Percentiles rank a stretch among this genome's conserved stretches.
Conservation (phyloP, 2,113 vertebrate species). For the Litocranius walleri region DNA sequence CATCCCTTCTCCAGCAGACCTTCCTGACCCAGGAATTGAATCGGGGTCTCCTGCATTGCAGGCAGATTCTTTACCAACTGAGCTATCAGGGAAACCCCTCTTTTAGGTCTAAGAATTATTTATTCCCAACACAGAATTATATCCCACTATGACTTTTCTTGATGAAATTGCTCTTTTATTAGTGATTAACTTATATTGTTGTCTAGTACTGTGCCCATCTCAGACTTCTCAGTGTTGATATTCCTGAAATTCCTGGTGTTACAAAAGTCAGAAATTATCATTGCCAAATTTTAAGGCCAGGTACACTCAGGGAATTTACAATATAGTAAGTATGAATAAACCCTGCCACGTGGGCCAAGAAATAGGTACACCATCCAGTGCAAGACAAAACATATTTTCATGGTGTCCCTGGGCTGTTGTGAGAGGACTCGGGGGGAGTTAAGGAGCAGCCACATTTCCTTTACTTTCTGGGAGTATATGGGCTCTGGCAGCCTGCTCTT, state of each 20-base stretch:
- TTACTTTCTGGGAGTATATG: not conserved
- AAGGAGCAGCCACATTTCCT: not conserved
- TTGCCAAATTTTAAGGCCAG: not conserved
- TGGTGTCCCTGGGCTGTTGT: not conserved
- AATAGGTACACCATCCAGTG: not conserved
- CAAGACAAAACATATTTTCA: not conserved
- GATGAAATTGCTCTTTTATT: not conserved
- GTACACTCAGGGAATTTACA: not conserved
- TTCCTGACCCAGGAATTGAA: not conserved
- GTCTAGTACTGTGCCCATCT: not conserved
- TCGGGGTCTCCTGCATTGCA: not conserved
- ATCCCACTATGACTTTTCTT: not conserved
- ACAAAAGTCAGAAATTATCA: not conserved
- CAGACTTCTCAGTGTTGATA: not conserved
- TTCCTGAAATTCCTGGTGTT: constrained; percentile 6
- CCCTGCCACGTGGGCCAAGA: not conserved
- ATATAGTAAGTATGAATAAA: not conserved
- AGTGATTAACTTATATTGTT: not conserved
- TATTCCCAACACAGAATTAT: not conserved
- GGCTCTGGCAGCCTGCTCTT: not conserved
- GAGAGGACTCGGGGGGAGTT: not conserved
- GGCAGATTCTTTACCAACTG: not conserved
- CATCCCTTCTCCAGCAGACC: not conserved
- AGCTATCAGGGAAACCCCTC: not conserved
- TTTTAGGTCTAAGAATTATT: not conserved